These are phyloP conservation scores for Epinotia ramella DNA, from an alignment of 2,888 invertebrate genomes.

Conservation along the genomic window DNA sequence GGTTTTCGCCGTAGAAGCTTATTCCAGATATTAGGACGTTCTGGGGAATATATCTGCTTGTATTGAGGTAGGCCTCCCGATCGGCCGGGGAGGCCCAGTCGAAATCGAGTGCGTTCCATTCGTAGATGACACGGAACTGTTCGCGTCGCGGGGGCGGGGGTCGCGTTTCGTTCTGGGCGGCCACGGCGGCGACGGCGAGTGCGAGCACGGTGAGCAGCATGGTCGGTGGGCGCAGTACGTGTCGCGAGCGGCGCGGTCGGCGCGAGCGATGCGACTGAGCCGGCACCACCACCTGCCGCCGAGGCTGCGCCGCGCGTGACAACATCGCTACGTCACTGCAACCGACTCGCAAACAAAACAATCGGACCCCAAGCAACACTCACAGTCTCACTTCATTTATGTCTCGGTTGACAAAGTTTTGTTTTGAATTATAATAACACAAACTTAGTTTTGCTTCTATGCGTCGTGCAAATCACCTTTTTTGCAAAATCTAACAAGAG, in stretches of 20 bases:
- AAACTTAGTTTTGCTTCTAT: slow-evolving; percentile 11
- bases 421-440: slow-evolving; percentile 33
- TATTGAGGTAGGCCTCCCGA: slow-evolving; percentile 82
- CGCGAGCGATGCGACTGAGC: slow-evolving; percentile 73
- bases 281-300: slow-evolving; percentile 55
- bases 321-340: slow-evolving; percentile 59
- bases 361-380: slow-evolving; percentile 55
- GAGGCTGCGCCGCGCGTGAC: slow-evolving; percentile 60
- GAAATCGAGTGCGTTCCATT: slow-evolving; percentile 90
- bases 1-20: slow-evolving; percentile 87
- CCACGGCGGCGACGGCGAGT: slow-evolving; percentile 71
- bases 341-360: slow-evolving; percentile 57
- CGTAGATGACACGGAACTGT: slow-evolving; percentile 89
- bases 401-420: slow-evolving; percentile 32
- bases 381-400: slow-evolving; percentile 49
- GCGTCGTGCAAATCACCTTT: background rate
- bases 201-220: slow-evolving; percentile 69
- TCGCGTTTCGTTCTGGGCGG: slow-evolving; percentile 71
- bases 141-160: slow-evolving; percentile 71
- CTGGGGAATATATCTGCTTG: slow-evolving; percentile 86
- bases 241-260: slow-evolving; percentile 71
- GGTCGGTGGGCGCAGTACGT: slow-evolving; percentile 56
- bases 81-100: slow-evolving; percentile 87
- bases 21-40: slow-evolving; percentile 89
- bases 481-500: background rate